Conservation (phyloP, 2,888 invertebrate species). For the Unio pictorum region DNA sequence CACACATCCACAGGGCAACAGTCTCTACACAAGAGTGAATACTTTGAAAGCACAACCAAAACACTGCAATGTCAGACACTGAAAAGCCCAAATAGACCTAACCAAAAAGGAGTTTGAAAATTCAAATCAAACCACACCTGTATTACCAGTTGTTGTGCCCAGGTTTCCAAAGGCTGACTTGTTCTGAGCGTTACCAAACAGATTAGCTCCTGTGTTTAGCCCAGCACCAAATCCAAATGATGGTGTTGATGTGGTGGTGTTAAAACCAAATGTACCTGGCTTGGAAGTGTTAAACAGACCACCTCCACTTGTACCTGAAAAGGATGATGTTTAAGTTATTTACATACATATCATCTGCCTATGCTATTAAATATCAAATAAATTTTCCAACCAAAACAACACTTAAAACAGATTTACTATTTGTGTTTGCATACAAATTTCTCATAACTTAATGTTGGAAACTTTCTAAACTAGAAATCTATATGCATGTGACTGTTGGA, state of each 20-base stretch:
- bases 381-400: too few relatives aligned
- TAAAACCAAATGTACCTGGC: conserved; percentile 31
- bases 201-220: conserved; percentile 28
- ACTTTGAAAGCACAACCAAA: too few relatives aligned
- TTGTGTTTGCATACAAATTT: too few relatives aligned
- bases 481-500: too few relatives aligned
- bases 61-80: not conserved
- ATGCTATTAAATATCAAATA: too few relatives aligned
- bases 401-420: too few relatives aligned
- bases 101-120: not conserved
- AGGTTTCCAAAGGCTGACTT: conserved; percentile 35
- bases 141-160: conserved; percentile 20
- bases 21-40: too few relatives aligned
- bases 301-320: conserved; percentile 18
- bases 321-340: not conserved
- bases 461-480: too few relatives aligned
- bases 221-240: conserved; percentile 39
- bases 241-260: conserved; percentile 29
- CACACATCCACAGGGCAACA: too few relatives aligned
- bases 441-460: too few relatives aligned
- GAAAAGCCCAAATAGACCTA: not conserved
- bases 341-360: too few relatives aligned
- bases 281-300: conserved; percentile 41
- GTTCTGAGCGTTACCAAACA: conserved; percentile 37
- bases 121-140: conserved; percentile 17